Evolutionary conservation across 2,888 invertebrate species (phyloP), one percentile per base, ranked within the genome.

Genomic region (Eupithecia insigniata): DNA sequence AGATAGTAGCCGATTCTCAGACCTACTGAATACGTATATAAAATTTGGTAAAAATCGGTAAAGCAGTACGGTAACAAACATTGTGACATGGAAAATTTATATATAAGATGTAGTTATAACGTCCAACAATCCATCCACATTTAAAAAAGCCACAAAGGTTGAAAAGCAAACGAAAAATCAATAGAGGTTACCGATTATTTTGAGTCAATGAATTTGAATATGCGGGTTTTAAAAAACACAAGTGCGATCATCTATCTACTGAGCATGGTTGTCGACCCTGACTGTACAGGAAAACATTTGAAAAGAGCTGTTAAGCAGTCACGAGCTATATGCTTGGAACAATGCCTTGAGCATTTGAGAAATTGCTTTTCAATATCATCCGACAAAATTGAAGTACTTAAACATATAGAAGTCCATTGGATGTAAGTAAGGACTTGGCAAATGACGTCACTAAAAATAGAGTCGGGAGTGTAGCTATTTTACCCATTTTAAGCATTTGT

Each of bases 151-250:
- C 60, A 60, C 18, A 60, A 18, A 12, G 8, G 30, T 26, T 55
- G 3, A 55, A 55, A 55, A 26, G 14, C 0, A 60, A 30, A 60
- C 30, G 18, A n/a, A 26, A 34, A 70, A 70, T 69, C 69, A 64
- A 70, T 70, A 70, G 46, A 69, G 70, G 58, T 70, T 65, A 73
- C 67, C 16, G 64, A 67, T 70, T 46, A 22, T 70, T 28, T 55
- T 26, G 55, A 60, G 60, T 65, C 34, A 32, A 60, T 65, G 30
- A 66, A 70, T 55, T 26, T 67, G 65, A 73, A 70, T 73, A 73
- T 73, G 67, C 73, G 73, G 73, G 73, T 70, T 34, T 39, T 30
- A 18, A 71, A n/a, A 46, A 61, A 18, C 26, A 58, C 58, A 28
- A 28, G 16, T 55, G 5, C 22, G 55, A 55, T 60, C 4, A 60